Evolutionary conservation across 2,113 vertebrate genomes (phyloP), one percentile per base, ranked within the genome.

Genomic region (Catharus fuscescens): DNA sequence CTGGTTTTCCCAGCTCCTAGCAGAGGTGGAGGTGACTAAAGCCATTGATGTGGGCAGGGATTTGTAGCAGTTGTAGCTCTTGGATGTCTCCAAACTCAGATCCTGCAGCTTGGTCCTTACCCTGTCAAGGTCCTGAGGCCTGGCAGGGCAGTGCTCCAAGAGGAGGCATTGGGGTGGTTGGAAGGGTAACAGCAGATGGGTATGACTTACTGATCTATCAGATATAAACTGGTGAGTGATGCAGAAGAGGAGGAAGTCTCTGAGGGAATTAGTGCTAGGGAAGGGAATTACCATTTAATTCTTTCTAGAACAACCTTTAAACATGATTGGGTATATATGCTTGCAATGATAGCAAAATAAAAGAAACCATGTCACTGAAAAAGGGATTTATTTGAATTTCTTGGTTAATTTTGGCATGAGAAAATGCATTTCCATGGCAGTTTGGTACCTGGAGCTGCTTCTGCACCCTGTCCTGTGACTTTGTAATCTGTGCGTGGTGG

Each of bases 361-460:
- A 89, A 87, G 53, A 80, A 70, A 69, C 54, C 32, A 8, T 93
- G 72, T 83, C 67, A 23, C 16, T 47, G 60, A 74, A 67, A 83
- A 93, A 23, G 34, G 24, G 60, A 84, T 96, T 96, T 93, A 90
- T 90, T 88, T 90, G 67, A 78, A 91, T 96, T 95, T 65, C 92
- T 86, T 96, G 86, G 86, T 94, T 93, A 80, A 67, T 84, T 93
- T 92, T 80, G 76, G 52, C 3, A 5, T 74, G 94, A 88, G 64
- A 88, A 95, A 93, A 86, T 20, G n/a, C 64, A 83, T 95, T 95
- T 95, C 38, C 69, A n/a, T 93, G 91, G 88, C 60, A 67, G 52
- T 78, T 80, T 59, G 52, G 82, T 70, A 59, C 20, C 38, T 77
- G 10, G 20, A 80, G 42, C 74, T 1, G 3, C 64, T 93, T 62